phyloP scores from a whole-genome alignment of 2,888 invertebrate species.

The Stramonita haemastoma region DNA sequence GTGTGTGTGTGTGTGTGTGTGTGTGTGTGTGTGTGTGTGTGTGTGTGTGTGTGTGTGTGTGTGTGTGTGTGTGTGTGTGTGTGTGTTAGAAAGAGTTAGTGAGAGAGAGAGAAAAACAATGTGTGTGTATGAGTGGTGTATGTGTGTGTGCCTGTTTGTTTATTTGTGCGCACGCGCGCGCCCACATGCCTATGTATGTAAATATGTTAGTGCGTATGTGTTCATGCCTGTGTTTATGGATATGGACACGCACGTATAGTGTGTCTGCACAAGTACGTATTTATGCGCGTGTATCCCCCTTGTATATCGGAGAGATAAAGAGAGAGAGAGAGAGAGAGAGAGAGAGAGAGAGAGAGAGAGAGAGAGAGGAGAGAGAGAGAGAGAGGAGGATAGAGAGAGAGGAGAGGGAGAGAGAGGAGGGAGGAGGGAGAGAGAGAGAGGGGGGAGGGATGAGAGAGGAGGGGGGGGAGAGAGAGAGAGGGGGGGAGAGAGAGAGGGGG shows the following conservation, averaged over 20 bases:
- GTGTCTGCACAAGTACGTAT: background rate
- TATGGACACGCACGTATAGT: background rate
- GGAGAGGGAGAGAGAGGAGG: too few relatives aligned
- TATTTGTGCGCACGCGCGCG: background rate
- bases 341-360: background rate
- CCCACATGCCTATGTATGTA: background rate
- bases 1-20: background rate
- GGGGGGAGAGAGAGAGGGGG: too few relatives aligned
- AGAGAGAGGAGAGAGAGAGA: background rate
- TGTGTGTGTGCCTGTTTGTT: background rate
- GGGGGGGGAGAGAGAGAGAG: background rate
- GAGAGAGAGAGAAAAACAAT: too few relatives aligned
- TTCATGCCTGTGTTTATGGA: background rate
- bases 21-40: slow-evolving; percentile 16
- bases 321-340: background rate
- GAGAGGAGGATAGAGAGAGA: background rate
- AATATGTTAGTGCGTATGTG: background rate
- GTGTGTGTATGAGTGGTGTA: too few relatives aligned
- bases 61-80: background rate
- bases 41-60: background rate
- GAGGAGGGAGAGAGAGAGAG: background rate
- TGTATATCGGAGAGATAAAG: background rate
- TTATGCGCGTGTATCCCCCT: background rate
- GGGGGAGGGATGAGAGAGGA: background rate
- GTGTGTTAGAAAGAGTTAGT: background rate